phyloP scores from a whole-genome alignment of 2,113 vertebrate genomes.

The Apaloderma vittatum region DNA sequence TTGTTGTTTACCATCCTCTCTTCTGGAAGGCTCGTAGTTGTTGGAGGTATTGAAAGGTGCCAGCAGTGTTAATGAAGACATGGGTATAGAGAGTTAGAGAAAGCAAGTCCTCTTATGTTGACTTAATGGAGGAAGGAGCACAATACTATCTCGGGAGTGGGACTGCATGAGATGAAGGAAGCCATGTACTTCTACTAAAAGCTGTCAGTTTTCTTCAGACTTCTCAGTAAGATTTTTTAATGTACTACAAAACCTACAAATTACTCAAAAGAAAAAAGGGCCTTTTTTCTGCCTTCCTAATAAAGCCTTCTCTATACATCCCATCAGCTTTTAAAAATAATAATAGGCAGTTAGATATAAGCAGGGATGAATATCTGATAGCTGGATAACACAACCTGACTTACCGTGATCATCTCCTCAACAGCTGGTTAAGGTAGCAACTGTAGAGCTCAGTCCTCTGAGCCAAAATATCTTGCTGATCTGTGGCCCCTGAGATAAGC shows the following conservation, averaged over 20 bases:
- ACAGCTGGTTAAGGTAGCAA: not conserved
- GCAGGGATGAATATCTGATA: not conserved
- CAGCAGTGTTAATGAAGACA: not conserved
- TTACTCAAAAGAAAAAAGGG: not conserved
- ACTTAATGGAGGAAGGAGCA: not conserved
- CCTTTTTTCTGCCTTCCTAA: not conserved
- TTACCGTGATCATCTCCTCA: not conserved
- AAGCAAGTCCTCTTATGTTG: not conserved
- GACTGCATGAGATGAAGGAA: not conserved
- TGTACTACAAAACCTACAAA: not conserved
- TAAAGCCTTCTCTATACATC: not conserved
- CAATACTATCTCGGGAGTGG: not conserved
- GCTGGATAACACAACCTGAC: not conserved
- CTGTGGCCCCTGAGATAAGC: not conserved
- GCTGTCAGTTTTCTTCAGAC: not conserved
- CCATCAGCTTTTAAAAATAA: not conserved
- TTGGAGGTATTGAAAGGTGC: not conserved
- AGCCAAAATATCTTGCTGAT: not conserved
- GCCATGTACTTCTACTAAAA: not conserved
- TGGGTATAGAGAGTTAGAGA: not conserved
- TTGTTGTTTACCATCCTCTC: not conserved
- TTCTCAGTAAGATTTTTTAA: not conserved
- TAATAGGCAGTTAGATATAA: not conserved
- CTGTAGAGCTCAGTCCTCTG: not conserved
- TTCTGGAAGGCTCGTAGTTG: not conserved